These are phyloP conservation scores for Liparis tanakae DNA, from an alignment of 2,797 vertebrate genomes.

Conservation along the genomic window DNA sequence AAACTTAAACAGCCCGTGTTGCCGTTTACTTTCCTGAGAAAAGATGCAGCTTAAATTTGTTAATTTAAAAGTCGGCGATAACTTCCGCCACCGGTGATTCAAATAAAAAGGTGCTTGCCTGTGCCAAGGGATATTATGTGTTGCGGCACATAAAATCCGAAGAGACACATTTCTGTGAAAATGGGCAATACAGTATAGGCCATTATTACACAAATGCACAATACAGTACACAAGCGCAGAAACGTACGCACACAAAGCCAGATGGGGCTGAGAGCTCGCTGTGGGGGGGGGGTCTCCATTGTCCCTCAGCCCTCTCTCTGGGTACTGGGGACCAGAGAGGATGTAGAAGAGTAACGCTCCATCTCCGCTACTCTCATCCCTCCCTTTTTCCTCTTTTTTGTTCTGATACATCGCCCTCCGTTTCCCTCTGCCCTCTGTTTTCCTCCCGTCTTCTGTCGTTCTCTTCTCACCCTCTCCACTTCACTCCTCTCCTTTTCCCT, in stretches of 20 bases:
- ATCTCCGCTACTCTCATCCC: conserved; percentile 56
- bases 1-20: background rate
- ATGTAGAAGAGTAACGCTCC: conserved; percentile 52
- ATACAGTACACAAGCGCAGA: conserved; percentile 72
- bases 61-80: conserved; percentile 42
- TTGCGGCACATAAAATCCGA: conserved; percentile 51
- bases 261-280: conserved; percentile 69
- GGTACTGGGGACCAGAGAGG: conserved; percentile 58
- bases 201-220: conserved; percentile 68
- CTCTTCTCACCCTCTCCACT: conserved; percentile 36
- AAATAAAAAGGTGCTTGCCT: conserved; percentile 41
- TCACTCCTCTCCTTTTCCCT: conserved; percentile 9
- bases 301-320: conserved; percentile 67
- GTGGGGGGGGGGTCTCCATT: conserved; percentile 68
- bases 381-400: conserved; percentile 31
- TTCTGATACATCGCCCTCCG: conserved; percentile 40
- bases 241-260: conserved; percentile 68
- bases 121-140: conserved; percentile 60
- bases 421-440: conserved; percentile 26
- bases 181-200: conserved; percentile 66
- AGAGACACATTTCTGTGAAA: conserved; percentile 61
- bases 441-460: conserved; percentile 38
- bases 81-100: conserved; percentile 38
- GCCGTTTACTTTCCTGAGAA: conserved; percentile 5
- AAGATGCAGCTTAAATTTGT: conserved; percentile 23